A percentile compares a stretch with the other conserved stretches of the same genome.
Conservation (phyloP, 1,140 invertebrate genomes). For the Zaprionus vittiger region DNA sequence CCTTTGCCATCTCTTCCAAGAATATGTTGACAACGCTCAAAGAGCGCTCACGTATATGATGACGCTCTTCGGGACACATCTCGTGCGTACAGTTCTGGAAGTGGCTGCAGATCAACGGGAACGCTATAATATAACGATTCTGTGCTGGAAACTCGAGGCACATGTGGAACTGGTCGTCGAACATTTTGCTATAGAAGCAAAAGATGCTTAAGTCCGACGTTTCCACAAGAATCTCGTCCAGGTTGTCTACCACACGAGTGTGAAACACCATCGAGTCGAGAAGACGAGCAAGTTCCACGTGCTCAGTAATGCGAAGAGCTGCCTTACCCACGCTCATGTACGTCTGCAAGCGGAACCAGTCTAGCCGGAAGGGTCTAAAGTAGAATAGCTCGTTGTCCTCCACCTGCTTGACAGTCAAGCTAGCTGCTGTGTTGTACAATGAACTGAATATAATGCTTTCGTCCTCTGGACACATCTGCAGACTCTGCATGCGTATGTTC, state of each 20-base stretch:
- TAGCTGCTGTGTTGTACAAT: constrained; percentile 94
- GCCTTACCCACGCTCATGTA: constrained; percentile 95
- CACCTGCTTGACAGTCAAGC: constrained; percentile 96
- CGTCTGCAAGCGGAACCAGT: constrained; percentile 99
- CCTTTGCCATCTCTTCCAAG: constrained; percentile 99
- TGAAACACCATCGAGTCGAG: constrained; percentile 99
- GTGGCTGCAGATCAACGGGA: constrained; percentile 98
- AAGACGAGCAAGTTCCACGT: constrained; percentile 94
- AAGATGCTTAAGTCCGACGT: constrained; percentile 98
- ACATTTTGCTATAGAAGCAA: constrained; percentile 98
- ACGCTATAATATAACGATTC: constrained; percentile 98
- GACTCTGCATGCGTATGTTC: constrained; percentile 95
- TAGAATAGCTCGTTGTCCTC: constrained; percentile 99
- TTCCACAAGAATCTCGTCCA: constrained; percentile 98
- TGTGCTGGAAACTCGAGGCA: constrained; percentile 99
- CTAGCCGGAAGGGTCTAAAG: constrained; percentile 96
- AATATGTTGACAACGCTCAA: constrained; percentile 99
- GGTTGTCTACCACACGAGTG: constrained; percentile 98
- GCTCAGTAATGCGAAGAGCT: constrained; percentile 92
- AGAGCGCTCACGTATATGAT: constrained; percentile 97
- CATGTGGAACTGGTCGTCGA: constrained; percentile 99
- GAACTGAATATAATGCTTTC: constrained; percentile 97
- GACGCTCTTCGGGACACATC: constrained; percentile 98
- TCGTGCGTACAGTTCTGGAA: constrained; percentile 99
- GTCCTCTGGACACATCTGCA: constrained; percentile 95